phyloP scores from a whole-genome alignment of 2,113 vertebrate genomes.

The Myxocyprinus asiaticus region DNA sequence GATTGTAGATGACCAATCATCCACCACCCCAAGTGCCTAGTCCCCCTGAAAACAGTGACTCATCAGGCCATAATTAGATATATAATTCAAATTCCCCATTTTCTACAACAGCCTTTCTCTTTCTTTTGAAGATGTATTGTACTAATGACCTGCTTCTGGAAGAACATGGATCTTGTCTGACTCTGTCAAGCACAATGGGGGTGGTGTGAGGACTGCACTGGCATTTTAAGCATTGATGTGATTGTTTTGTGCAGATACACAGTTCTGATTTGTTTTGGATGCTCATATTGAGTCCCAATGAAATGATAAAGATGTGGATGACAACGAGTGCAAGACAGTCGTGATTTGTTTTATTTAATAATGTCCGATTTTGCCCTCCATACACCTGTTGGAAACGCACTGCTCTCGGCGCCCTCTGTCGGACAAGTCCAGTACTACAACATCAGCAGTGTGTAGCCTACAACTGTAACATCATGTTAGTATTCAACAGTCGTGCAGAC shows the following conservation, averaged over 20 bases:
- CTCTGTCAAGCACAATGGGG: not conserved
- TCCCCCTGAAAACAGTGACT: constrained; percentile 5
- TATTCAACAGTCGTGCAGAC: constrained; percentile 31
- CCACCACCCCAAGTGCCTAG: not conserved
- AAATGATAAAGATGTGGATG: not conserved
- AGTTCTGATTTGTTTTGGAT: too few relatives aligned
- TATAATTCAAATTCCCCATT: not conserved
- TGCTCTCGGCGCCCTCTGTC: constrained; percentile 49
- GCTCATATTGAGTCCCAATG: not conserved
- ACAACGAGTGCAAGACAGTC: too few relatives aligned
- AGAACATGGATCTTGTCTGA: too few relatives aligned
- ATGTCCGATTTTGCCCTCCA: not conserved
- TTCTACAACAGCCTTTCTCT: not conserved
- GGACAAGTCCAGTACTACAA: not conserved
- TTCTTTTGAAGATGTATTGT: not conserved
- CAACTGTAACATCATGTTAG: constrained; percentile 27
- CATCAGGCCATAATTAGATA: constrained; percentile 9
- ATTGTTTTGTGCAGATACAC: too few relatives aligned
- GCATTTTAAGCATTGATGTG: too few relatives aligned
- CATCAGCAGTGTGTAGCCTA: not conserved
- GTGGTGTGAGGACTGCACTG: too few relatives aligned
- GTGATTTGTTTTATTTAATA: not conserved
- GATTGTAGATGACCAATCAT: not conserved
- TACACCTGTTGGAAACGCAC: constrained; percentile 58
- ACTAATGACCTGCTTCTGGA: not conserved